Percentiles rank a stretch among this genome's conserved stretches.
phyloP scores from a whole-genome alignment of 2,888 invertebrate genomes.

The Drosophila anomalipes region DNA sequence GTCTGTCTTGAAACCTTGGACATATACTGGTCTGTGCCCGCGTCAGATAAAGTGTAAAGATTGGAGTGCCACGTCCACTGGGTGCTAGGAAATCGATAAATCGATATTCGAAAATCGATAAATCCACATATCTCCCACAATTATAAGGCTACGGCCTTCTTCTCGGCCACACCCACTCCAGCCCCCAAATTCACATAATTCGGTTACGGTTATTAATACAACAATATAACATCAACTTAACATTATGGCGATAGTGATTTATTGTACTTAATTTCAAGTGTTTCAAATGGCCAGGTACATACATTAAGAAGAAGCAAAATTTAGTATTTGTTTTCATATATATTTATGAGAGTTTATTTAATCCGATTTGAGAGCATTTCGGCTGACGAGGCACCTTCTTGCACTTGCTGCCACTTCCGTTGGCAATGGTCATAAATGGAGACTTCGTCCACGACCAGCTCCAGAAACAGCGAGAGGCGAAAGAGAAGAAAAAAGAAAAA shows the following conservation, averaged over 20 bases:
- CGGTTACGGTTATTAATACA: background rate
- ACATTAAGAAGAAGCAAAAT: background rate
- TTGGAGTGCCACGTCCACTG: too few relatives aligned
- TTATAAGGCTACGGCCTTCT: too few relatives aligned
- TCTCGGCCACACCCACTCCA: too few relatives aligned
- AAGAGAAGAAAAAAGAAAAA: conserved; percentile 2
- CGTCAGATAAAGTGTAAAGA: too few relatives aligned
- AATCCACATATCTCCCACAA: too few relatives aligned
- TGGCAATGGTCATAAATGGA: conserved; percentile 34
- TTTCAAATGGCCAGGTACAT: background rate
- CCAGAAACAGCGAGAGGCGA: background rate
- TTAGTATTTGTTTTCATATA: background rate
- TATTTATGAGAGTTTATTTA: conserved; percentile 13
- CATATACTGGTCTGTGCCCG: too few relatives aligned
- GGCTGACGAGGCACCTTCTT: conserved; percentile 36
- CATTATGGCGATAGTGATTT: background rate
- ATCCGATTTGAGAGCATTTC: conserved; percentile 31
- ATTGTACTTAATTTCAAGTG: background rate
- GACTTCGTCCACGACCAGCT: background rate
- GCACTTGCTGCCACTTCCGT: conserved; percentile 42
- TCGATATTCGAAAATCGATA: too few relatives aligned
- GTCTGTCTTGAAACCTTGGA: too few relatives aligned
- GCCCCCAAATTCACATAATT: too few relatives aligned
- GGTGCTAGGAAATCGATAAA: too few relatives aligned
- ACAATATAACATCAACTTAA: background rate